phyloP scores from a whole-genome alignment of 2,888 invertebrate species.

The Priocnemis perturbator region DNA sequence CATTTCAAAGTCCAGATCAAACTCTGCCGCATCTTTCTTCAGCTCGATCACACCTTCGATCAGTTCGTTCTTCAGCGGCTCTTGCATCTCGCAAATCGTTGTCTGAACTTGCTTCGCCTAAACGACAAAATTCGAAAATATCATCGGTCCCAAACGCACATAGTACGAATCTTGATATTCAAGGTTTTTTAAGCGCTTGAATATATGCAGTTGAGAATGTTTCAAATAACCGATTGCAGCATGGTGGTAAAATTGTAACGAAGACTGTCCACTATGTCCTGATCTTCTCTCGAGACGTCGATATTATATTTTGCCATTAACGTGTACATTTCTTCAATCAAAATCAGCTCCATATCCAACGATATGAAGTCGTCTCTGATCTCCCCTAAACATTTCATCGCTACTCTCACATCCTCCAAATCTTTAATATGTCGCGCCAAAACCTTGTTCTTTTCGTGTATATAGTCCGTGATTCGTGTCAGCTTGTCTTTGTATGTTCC shows the following conservation, averaged over 20 bases:
- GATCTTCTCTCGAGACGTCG: constrained; percentile 85
- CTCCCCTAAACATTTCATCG: constrained; percentile 86
- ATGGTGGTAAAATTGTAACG: constrained; percentile 87
- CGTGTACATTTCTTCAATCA: constrained; percentile 88
- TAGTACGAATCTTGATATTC: no score
- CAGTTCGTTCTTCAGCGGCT: constrained; percentile 84
- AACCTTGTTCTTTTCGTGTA: constrained; percentile 84
- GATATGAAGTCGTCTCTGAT: constrained; percentile 87
- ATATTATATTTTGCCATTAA: constrained; percentile 83
- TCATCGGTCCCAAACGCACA: no score
- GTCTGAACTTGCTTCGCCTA: constrained; percentile 83
- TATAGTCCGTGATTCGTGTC: constrained; percentile 84
- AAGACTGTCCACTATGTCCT: constrained; percentile 86
- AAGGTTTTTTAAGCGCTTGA: no score
- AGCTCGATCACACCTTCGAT: constrained; percentile 83
- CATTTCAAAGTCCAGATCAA: constrained; percentile 84
- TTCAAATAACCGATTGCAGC: constrained; percentile 79
- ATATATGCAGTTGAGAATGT: constrained; percentile 33
- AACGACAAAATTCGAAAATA: no score
- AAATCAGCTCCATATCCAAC: constrained; percentile 85
- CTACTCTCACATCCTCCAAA: constrained; percentile 86
- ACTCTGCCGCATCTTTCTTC: constrained; percentile 81
- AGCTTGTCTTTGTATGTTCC: constrained; percentile 83
- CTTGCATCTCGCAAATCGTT: constrained; percentile 84
- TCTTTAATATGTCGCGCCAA: constrained; percentile 84